Evolutionary conservation across 2,888 invertebrate species (phyloP).

Genomic region (Sinodicranocentrus sp.): DNA sequence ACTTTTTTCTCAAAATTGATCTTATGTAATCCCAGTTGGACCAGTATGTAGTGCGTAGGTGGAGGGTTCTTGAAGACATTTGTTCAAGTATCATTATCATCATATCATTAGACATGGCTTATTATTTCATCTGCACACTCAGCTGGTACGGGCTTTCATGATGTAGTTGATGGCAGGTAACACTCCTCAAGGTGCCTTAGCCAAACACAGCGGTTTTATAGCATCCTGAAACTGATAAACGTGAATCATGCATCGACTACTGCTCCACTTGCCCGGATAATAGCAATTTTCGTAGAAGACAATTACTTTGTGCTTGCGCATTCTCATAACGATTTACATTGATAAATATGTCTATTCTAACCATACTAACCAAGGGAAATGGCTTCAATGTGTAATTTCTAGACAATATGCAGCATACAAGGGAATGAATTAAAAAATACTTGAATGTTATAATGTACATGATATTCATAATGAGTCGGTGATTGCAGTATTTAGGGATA

Average conservation of each 20-base stretch:
- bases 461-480: background rate
- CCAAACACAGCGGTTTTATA: no score
- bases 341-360: no score
- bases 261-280: slow-evolving; percentile 17
- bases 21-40: background rate
- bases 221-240: no score
- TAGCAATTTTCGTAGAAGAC: background rate
- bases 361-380: no score
- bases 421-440: background rate
- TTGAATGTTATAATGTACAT: background rate
- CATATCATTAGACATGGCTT: slow-evolving; percentile 17
- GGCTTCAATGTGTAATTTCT: no score
- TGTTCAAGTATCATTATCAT: slow-evolving; percentile 4
- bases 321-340: no score
- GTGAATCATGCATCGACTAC: background rate
- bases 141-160: no score
- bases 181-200: no score
- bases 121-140: slow-evolving; percentile 7
- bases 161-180: no score
- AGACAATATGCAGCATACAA: no score
- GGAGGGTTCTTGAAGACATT: background rate
- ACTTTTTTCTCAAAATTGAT: no score
- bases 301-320: no score
- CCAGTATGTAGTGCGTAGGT: background rate
- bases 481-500: slow-evolving; percentile 2